Conservation (phyloP, 2,888 invertebrate species). For the Pristionchus maxplancki region DNA sequence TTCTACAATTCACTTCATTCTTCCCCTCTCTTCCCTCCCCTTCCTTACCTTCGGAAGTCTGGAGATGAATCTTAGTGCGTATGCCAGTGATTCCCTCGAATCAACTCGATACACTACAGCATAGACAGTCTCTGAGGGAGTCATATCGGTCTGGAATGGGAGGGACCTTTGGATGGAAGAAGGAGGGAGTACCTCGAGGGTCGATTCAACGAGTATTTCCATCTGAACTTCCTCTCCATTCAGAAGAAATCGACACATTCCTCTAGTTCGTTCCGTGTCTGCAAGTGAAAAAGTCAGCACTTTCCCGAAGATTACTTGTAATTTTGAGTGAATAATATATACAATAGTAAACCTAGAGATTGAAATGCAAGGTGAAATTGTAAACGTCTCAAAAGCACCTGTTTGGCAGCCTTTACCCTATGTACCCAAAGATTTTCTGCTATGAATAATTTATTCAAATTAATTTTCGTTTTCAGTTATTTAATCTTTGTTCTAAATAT, state of each 20-base stretch:
- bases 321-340: too few species aligned
- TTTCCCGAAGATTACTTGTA: too few species aligned
- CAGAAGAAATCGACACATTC: constrained; percentile 68
- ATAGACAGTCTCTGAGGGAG: constrained; percentile 60
- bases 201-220: constrained; percentile 72
- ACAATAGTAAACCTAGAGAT: too few species aligned
- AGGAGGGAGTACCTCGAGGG: constrained; percentile 59
- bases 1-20: constrained; percentile 47
- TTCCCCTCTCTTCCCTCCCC: neutral
- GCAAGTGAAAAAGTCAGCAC: neutral
- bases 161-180: neutral
- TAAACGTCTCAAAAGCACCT: too few species aligned
- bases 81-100: constrained; percentile 69
- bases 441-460: neutral
- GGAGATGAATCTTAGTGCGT: constrained; percentile 55
- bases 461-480: neutral
- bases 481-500: neutral
- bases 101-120: constrained; percentile 72
- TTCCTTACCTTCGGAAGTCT: constrained; percentile 44
- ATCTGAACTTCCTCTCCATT: constrained; percentile 72
- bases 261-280: constrained; percentile 43
- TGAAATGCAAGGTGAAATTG: neutral
- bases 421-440: too few species aligned
- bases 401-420: too few species aligned
- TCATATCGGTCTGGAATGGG: constrained; percentile 51